These are phyloP conservation scores for Apamea sordens DNA, from an alignment of 2,888 invertebrate species.

Conservation along the genomic window DNA sequence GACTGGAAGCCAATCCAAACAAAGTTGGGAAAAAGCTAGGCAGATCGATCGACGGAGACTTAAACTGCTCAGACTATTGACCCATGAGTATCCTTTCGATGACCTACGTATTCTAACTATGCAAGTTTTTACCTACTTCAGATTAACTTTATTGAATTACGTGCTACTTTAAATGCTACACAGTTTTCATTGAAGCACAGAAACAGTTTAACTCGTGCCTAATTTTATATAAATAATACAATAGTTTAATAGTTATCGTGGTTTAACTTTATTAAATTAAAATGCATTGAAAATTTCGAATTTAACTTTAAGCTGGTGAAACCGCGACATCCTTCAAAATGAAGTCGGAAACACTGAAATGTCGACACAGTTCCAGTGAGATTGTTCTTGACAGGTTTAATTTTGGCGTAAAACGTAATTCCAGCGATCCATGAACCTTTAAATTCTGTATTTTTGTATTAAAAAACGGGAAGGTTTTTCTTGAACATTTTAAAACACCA, in stretches of 20 bases:
- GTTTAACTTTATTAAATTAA: not conserved
- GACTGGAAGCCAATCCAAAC: not conserved
- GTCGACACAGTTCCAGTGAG: constrained; percentile 58
- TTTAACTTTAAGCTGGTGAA: constrained; percentile 7
- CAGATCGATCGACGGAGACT: not conserved
- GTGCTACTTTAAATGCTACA: not conserved
- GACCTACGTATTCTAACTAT: not conserved
- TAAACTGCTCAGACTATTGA: too few relatives aligned
- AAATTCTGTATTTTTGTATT: constrained; percentile 6
- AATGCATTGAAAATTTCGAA: constrained; percentile 7
- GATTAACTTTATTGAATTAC: not conserved
- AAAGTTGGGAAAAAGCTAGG: not conserved
- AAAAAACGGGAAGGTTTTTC: not conserved
- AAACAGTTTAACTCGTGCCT: not conserved
- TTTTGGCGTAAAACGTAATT: constrained; percentile 66
- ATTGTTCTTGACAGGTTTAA: constrained; percentile 71
- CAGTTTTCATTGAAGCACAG: not conserved
- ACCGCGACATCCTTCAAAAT: constrained; percentile 40
- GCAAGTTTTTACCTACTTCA: not conserved
- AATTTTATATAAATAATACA: not conserved
- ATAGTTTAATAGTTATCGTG: not conserved
- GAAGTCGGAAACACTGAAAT: constrained; percentile 51
- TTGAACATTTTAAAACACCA: not conserved
- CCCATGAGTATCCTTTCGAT: not conserved
- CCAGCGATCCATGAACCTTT: constrained; percentile 33